A percentile compares a stretch with the other conserved stretches of the same genome.
Conservation (phyloP, 2,113 vertebrate genomes). For the Channa maculata region DNA sequence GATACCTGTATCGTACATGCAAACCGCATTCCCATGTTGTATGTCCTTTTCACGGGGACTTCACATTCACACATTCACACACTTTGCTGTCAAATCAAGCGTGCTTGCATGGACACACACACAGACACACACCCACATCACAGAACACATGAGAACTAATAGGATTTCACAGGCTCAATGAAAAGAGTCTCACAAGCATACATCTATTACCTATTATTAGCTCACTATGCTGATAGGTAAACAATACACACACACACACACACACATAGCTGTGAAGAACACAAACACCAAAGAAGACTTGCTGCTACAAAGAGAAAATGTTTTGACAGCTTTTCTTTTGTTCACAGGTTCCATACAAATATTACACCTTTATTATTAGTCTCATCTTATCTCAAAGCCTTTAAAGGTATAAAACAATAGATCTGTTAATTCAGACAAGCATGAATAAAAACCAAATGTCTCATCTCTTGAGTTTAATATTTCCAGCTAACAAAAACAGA, state of each 20-base stretch:
- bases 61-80: constrained; percentile 2
- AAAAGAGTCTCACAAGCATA: constrained; percentile 46
- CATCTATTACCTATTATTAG: constrained; percentile 64
- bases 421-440: too few species aligned
- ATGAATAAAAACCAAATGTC: too few species aligned
- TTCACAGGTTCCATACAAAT: not conserved
- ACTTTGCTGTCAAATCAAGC: not conserved
- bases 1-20: not conserved
- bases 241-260: constrained; percentile 14
- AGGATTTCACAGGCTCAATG: constrained; percentile 60
- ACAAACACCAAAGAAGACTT: constrained; percentile 31
- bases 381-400: not conserved
- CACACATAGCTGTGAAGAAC: constrained; percentile 3
- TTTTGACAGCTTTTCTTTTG: constrained; percentile 39
- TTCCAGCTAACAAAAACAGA: too few species aligned
- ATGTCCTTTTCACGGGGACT: not conserved
- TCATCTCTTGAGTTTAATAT: too few species aligned
- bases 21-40: not conserved
- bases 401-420: not conserved
- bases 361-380: not conserved
- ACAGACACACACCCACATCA: not conserved
- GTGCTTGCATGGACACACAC: not conserved
- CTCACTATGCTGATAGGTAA: constrained; percentile 50
- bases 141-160: constrained; percentile 45
- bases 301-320: constrained; percentile 30